These are phyloP conservation scores for Trichopoda pennipes DNA, from an alignment of 2,888 invertebrate species.

Conservation along the genomic window DNA sequence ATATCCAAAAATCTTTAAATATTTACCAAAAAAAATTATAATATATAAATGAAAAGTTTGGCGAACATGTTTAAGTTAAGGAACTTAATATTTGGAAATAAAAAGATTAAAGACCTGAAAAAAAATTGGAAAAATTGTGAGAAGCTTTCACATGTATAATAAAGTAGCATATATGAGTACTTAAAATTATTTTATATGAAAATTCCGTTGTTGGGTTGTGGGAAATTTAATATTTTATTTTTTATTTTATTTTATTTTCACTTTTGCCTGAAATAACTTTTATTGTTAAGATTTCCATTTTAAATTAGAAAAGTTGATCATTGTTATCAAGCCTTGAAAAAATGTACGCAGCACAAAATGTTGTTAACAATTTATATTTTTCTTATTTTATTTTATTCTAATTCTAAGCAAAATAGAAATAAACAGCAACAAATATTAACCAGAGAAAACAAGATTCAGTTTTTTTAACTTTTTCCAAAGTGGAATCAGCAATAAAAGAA, in stretches of 20 bases:
- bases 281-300: slow-evolving; percentile 59
- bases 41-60: no score
- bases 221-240: not conserved
- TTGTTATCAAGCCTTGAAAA: slow-evolving; percentile 45
- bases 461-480: slow-evolving; percentile 43
- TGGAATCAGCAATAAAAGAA: slow-evolving; percentile 4
- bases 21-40: no score
- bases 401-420: slow-evolving; percentile 9
- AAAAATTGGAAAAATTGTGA: no score
- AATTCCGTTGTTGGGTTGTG: no score
- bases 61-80: no score
- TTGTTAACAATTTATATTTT: slow-evolving; percentile 48
- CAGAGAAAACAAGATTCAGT: slow-evolving; percentile 46
- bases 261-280: slow-evolving; percentile 44
- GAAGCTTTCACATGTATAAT: no score
- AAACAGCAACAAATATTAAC: slow-evolving; percentile 6
- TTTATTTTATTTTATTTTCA: not conserved
- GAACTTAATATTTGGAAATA: no score
- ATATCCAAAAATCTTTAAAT: no score
- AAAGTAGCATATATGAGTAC: no score
- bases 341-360: slow-evolving; percentile 29
- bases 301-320: slow-evolving; percentile 67
- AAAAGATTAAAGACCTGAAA: no score
- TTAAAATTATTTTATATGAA: no score
- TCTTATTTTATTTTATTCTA: slow-evolving; percentile 11